Percentiles rank a stretch among this genome's conserved stretches.
These are phyloP conservation scores for Neogobius melanostomus DNA, from an alignment of 2,113 vertebrate species.

Conservation along the genomic window DNA sequence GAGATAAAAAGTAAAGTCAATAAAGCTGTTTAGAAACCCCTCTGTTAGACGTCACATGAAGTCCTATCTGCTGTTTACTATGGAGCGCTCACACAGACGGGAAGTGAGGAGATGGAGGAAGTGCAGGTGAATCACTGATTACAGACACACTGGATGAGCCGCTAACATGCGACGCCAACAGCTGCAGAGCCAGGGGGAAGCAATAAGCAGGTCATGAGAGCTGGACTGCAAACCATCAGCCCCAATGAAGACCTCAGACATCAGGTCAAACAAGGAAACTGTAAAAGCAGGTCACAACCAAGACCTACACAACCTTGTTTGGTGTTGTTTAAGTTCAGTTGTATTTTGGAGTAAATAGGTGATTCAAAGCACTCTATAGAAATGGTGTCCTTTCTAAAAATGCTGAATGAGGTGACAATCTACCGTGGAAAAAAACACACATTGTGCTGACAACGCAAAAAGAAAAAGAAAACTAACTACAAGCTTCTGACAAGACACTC, in stretches of 20 bases:
- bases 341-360: too few species aligned
- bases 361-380: too few species aligned
- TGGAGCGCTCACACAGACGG: constrained; percentile 50
- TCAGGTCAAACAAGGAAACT: not conserved
- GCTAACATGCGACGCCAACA: constrained; percentile 67
- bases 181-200: constrained; percentile 56
- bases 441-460: too few species aligned
- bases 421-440: too few species aligned
- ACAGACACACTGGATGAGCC: constrained; percentile 63
- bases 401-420: too few species aligned
- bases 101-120: constrained; percentile 63
- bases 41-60: constrained; percentile 44
- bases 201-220: constrained; percentile 34
- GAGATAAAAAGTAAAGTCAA: constrained; percentile 21
- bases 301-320: not conserved
- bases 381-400: too few species aligned
- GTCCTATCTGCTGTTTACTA: constrained; percentile 47
- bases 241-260: not conserved
- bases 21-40: constrained; percentile 5
- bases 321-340: too few species aligned
- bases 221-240: constrained; percentile 8
- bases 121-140: constrained; percentile 73
- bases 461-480: too few species aligned
- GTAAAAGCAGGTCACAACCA: not conserved
- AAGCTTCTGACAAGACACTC: too few species aligned